These are phyloP conservation scores for Serripes groenlandicus DNA, from an alignment of 2,888 invertebrate species.

Conservation along the genomic window DNA sequence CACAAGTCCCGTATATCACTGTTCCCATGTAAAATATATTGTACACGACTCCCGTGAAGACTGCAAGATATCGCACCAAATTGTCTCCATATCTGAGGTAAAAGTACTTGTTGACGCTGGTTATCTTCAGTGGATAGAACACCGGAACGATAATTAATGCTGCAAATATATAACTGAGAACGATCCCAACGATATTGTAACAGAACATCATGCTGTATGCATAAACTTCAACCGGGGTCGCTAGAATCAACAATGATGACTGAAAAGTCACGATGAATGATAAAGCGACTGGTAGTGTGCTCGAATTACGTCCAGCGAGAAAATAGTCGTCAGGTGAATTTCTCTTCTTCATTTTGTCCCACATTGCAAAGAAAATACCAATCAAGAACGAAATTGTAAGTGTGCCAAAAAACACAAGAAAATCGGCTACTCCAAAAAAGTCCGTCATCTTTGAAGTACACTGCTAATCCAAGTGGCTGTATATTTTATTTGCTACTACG, in stretches of 20 bases:
- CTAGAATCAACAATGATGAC: constrained; percentile 4
- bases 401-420: constrained; percentile 12
- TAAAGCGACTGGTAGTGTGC: neutral
- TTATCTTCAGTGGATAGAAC: constrained; percentile 37
- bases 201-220: constrained; percentile 22
- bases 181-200: constrained; percentile 3
- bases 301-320: neutral
- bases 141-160: constrained; percentile 27
- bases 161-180: constrained; percentile 16
- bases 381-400: neutral
- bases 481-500: too few species aligned
- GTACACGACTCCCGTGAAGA: constrained; percentile 13
- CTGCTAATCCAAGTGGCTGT: too few species aligned
- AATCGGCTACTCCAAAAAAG: constrained; percentile 1
- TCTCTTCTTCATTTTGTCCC: neutral
- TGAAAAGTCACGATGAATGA: constrained; percentile 12
- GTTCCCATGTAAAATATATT: constrained; percentile 40
- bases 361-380: neutral
- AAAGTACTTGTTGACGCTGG: constrained; percentile 51
- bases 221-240: constrained; percentile 18
- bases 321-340: constrained; percentile 10
- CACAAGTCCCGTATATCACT: constrained; percentile 35
- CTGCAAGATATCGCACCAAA: constrained; percentile 18
- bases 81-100: constrained; percentile 35
- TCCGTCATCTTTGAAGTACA: constrained; percentile 10